Base-by-base conservation (phyloP, 2,888 invertebrate species). In the Drosophila imparisetae region DNA sequence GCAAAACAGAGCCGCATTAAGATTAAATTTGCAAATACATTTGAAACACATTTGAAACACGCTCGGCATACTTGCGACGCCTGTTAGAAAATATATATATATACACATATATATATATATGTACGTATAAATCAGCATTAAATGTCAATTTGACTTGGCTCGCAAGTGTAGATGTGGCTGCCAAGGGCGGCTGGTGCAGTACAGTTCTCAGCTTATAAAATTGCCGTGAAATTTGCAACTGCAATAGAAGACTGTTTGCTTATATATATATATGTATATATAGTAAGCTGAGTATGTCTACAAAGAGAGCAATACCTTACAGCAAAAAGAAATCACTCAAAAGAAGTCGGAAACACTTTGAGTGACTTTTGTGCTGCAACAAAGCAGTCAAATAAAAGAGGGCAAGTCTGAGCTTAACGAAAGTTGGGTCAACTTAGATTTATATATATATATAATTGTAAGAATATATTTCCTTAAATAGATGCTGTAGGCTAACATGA, bases 1-100 rank as follows among this genome's bases (percentile, higher is more conserved):
- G 15, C 62, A 24, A 48, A 45, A 15, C 48, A 34, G 21, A 45
- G 49, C 24, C 45, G 36, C 59, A 67, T 65, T 67, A 55, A 70
- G 71, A 78, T 73, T 82, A 60, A 69, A 73, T 82, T 75, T 80
- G 61, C 72, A 72, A 82, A 77, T 63, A 72, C 49, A 62, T 72
- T 76, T 63, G 53, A 54, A 58, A 52, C 67, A 63, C 55, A 49
- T 69, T 76, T 61, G 53, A 54, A 58, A 52, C 65, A 63, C 55
- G 42, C 40, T 52, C 42, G 49, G 48, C 45, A 50, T 50, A 77
- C 45, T 61, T n/a, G 57, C 66, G 18, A 29, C 29, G 27, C 36
- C 58, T 42, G 58, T 55, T 42, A 45, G 60, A 63, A 36, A 77
- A 63, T 54, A 42, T 66, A 66, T 72, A 59, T 67, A 32, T 4